Base-by-base conservation (phyloP, 2,113 vertebrate genomes). In the Carlito syrichta region DNA sequence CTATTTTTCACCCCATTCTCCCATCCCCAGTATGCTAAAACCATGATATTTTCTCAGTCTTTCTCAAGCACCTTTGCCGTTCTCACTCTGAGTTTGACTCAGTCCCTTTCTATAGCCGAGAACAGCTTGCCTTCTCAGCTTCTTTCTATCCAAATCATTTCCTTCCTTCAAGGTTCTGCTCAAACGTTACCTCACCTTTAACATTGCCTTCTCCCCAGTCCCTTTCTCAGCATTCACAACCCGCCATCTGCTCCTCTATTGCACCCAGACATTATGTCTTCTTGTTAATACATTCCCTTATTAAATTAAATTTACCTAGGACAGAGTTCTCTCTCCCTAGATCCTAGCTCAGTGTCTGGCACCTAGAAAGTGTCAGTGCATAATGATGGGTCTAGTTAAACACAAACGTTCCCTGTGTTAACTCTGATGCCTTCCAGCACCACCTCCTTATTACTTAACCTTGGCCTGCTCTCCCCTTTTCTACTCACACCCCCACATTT, bases 401-500 rank as follows among this genome's bases (percentile, higher is more conserved):
- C 35, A 63, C 74, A 87, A 54, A 68, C 32, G 22, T 22, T n/a
- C 48, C 11, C 23, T 32, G 1, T 22, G 52, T 76, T 77, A 76
- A 79, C n/a, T 84, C 40, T 56, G 40, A 50, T 81, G 23, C 14
- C 43, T 82, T 23, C 54, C 45, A 87, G 92, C 56, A 10, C 40
- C 22, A 1, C 23, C 25, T 96, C 58, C 62, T 63, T 76, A 60
- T 86, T 52, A 54, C 50, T 89, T 94, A 91, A 76, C 89, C 89
- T 74, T 38, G 2, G 48, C 19, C 60, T 50, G 3, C 32, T 69
- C 73, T 62, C 73, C 38, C 62, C 7, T 48, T 79, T 77, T 54
- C 62, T 50, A 38, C 73, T 93, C 85, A 91, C 79, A 71, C 7
- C 97, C 77, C 95, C 10, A 0, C 7, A 12, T 78, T 98, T 94